These are phyloP conservation scores for Atta cephalotes DNA, from an alignment of 1,140 invertebrate genomes.

Conservation along the genomic window DNA sequence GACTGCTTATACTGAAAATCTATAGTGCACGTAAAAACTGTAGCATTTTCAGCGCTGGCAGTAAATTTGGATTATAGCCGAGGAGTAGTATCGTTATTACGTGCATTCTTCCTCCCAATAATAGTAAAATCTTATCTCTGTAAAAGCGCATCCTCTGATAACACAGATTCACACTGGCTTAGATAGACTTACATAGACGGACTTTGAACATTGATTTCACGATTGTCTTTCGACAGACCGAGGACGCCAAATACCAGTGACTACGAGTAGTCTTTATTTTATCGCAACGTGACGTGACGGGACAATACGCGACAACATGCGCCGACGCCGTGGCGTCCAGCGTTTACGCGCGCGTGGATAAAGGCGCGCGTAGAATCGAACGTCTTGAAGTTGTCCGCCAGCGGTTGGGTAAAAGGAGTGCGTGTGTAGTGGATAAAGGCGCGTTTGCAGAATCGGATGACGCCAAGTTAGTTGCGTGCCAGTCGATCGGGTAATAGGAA, in stretches of 20 bases:
- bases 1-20: no score
- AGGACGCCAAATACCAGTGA: no score
- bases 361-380: constrained; percentile 33
- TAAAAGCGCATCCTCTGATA: background rate
- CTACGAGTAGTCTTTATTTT: background rate
- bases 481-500: constrained; percentile 10
- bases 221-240: background rate
- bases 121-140: constrained; percentile 13
- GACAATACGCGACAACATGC: background rate
- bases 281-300: no score
- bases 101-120: background rate
- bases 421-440: constrained; percentile 20
- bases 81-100: no score
- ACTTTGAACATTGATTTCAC: constrained; percentile 11
- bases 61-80: no score
- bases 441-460: constrained; percentile 3
- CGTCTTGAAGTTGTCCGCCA: background rate
- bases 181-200: background rate
- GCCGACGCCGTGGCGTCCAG: background rate
- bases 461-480: background rate
- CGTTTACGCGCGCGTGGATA: background rate
- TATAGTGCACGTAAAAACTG: no score
- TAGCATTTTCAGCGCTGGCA: no score
- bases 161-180: background rate
- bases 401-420: background rate